Conservation (phyloP, 2,113 vertebrate species). For the Phaetusa simplex region DNA sequence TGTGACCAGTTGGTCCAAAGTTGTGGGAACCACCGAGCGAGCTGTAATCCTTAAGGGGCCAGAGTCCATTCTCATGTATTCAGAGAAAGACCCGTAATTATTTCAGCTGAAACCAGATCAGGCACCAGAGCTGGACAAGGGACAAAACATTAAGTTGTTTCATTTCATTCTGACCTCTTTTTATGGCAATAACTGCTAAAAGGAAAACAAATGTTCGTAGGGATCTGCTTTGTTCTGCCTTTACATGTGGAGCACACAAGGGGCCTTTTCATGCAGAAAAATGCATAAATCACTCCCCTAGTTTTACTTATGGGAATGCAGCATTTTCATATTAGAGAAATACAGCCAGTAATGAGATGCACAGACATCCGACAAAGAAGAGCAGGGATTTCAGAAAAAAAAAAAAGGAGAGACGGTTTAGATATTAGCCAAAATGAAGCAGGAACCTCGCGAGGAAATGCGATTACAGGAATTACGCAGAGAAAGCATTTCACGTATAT, state of each 20-base stretch:
- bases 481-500: neutral
- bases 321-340: slow-evolving; percentile 32
- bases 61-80: neutral
- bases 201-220: slow-evolving; percentile 67
- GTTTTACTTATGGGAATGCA: slow-evolving; percentile 46
- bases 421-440: neutral
- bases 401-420: neutral
- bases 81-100: neutral
- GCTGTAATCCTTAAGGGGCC: slow-evolving; percentile 18
- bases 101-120: slow-evolving; percentile 53
- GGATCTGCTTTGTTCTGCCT: slow-evolving; percentile 51
- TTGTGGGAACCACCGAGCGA: slow-evolving; percentile 5
- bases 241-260: slow-evolving; percentile 53
- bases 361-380: slow-evolving; percentile 14
- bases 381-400: neutral
- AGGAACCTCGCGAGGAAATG: neutral
- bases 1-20: slow-evolving; percentile 44
- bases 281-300: slow-evolving; percentile 34
- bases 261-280: slow-evolving; percentile 54
- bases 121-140: slow-evolving; percentile 54
- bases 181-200: slow-evolving; percentile 67
- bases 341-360: slow-evolving; percentile 41
- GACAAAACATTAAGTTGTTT: slow-evolving; percentile 62
- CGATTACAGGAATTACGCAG: neutral
- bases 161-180: slow-evolving; percentile 64